These are phyloP conservation scores for Hippocampus guttulatus DNA, from an alignment of 2,113 vertebrate species.

Conservation along the genomic window DNA sequence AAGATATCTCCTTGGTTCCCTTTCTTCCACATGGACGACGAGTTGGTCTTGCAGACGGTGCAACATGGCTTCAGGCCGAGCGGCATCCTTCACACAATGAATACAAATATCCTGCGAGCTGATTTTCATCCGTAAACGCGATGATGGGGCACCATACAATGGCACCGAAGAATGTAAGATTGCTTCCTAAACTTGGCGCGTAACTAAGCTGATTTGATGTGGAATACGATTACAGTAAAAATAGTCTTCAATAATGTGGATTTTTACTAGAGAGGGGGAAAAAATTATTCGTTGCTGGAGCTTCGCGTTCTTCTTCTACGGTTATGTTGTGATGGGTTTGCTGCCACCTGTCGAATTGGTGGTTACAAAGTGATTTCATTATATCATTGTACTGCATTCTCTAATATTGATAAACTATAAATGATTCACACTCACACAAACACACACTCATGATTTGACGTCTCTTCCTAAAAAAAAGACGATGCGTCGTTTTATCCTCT, in stretches of 20 bases:
- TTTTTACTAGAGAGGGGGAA: neutral
- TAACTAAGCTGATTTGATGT: neutral
- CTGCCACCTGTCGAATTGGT: neutral
- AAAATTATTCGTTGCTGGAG: neutral
- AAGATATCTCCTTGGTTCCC: slow-evolving; percentile 90
- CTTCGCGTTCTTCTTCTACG: neutral
- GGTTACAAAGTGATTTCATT: neutral
- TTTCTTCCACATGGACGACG: slow-evolving; percentile 97
- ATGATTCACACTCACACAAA: no score
- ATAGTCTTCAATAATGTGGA: neutral
- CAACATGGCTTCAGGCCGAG: slow-evolving; percentile 92
- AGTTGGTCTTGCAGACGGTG: slow-evolving; percentile 87
- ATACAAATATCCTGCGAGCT: slow-evolving; percentile 2
- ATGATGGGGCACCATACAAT: neutral
- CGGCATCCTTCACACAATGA: slow-evolving; percentile 74
- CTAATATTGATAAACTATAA: neutral
- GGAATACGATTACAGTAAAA: neutral
- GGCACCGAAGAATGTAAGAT: neutral
- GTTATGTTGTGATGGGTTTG: neutral
- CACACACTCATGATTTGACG: no score
- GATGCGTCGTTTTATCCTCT: no score
- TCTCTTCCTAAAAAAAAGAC: no score
- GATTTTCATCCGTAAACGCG: neutral
- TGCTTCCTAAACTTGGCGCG: neutral
- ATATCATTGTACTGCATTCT: neutral